Base-by-base conservation (phyloP, 2,797 vertebrate genomes). In the Eutrigla gurnardus region DNA sequence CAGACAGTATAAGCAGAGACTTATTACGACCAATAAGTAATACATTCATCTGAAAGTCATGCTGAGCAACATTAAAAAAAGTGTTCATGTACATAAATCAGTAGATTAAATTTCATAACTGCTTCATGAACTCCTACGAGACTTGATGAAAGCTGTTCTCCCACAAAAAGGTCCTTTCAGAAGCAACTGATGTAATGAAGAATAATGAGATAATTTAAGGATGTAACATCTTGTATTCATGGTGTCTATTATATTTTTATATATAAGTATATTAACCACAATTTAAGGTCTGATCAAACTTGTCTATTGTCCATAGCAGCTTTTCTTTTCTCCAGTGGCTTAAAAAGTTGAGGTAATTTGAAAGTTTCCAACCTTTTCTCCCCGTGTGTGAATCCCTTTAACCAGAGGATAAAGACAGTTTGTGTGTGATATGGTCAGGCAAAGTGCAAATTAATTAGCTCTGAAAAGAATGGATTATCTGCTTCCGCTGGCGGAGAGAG, bases 361-460 rank as follows among this genome's bases (percentile, higher is more conserved):
- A 59, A 60, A 60, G 25, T 35, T 11, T 46, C 17, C 14, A 33
- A 32, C 59, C 9, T n/a, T 40, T 54, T 43, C 9, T 37, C 52
- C 69, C 74, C 37, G 9, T 3, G 59, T 63, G 65, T 49, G 5
- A 9, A 6, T 25, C n/a, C 37, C 52, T 64, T 59, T 7, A 64
- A 14, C 0, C 13, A 36, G 8, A 33, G 59, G 15, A 14, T 42
- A 45, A 14, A 42, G 5, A 32, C 14, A 45, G n/a, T 40, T 50
- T 57, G 49, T 67, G 40, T 55, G 57, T 57, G 61, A 76, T 49
- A 52, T 57, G 40, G 55, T 49, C 45, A 69, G 63, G 64, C 64
- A 69, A 17, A 55, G 57, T 66, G 66, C 65, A 84, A 72, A 78
- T 72, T 57, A 69, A 81, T 81, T 81, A 81, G 49, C 59, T 73